These are phyloP conservation scores for Epinephelus fuscoguttatus DNA, from an alignment of 2,113 vertebrate genomes.

Conservation along the genomic window DNA sequence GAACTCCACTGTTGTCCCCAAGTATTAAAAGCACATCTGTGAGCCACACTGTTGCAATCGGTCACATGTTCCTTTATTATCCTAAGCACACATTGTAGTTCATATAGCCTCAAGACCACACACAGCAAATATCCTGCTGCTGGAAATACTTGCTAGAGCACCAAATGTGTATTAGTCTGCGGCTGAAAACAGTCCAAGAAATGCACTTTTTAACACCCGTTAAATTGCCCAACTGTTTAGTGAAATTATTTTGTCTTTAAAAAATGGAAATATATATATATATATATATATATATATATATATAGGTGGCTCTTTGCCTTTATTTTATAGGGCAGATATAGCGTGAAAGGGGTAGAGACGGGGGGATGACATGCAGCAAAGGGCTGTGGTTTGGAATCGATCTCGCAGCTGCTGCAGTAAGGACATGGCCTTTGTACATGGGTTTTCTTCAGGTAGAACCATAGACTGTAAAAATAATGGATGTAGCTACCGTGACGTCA, in stretches of 20 bases:
- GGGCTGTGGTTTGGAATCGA: too few species aligned
- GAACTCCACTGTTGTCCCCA: constrained; percentile 11
- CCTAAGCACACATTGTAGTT: background rate
- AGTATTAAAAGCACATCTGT: constrained; percentile 29
- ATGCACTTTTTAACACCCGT: background rate
- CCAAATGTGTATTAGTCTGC: background rate
- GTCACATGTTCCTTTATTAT: background rate
- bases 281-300: background rate
- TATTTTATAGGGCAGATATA: too few species aligned
- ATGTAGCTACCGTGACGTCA: too few species aligned
- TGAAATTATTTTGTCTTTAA: background rate
- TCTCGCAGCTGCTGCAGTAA: too few species aligned
- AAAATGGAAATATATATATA: background rate
- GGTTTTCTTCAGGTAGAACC: too few species aligned
- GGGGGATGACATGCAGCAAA: too few species aligned
- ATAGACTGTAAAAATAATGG: too few species aligned
- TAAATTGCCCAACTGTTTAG: background rate
- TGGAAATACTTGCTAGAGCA: background rate
- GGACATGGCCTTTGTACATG: too few species aligned
- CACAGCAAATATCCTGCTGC: background rate
- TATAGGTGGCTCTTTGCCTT: too few species aligned
- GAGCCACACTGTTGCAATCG: background rate
- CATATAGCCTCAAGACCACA: background rate
- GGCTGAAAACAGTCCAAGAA: background rate
- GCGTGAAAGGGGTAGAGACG: too few species aligned